A percentile compares a stretch with the other conserved stretches of the same genome.
These are phyloP conservation scores for Cebidichthys violaceus DNA, from an alignment of 2,113 vertebrate species.

Conservation along the genomic window DNA sequence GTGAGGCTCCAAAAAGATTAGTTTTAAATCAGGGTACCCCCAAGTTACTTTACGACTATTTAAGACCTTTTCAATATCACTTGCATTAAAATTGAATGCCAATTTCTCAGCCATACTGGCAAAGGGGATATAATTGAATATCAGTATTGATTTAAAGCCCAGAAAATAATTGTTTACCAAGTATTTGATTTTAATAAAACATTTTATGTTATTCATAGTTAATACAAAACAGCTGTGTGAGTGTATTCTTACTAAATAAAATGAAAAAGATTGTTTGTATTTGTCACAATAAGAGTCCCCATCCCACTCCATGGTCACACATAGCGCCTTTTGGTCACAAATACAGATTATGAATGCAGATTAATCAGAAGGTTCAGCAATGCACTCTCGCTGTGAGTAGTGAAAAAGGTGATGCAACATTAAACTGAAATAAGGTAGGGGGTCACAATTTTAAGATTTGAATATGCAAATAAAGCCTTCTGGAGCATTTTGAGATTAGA, in stretches of 20 bases:
- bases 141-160: neutral
- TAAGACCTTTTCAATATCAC: neutral
- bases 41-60: neutral
- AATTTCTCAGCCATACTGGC: too few species aligned
- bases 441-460: neutral
- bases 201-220: too few species aligned
- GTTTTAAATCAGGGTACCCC: neutral
- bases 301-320: neutral
- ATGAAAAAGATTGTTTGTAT: too few species aligned
- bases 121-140: neutral
- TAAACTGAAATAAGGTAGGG: too few species aligned
- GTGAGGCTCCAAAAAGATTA: constrained; percentile 6
- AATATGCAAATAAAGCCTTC: neutral
- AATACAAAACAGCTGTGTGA: too few species aligned
- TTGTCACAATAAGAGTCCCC: neutral
- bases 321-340: neutral
- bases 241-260: too few species aligned
- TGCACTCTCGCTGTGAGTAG: neutral
- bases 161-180: neutral
- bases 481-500: neutral
- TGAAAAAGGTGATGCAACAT: too few species aligned
- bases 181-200: too few species aligned
- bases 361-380: neutral
- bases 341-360: neutral
- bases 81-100: neutral